A percentile compares a stretch with the other conserved stretches of the same genome.
Conservation (phyloP, 2,797 vertebrate genomes). For the Lacerta agilis region DNA sequence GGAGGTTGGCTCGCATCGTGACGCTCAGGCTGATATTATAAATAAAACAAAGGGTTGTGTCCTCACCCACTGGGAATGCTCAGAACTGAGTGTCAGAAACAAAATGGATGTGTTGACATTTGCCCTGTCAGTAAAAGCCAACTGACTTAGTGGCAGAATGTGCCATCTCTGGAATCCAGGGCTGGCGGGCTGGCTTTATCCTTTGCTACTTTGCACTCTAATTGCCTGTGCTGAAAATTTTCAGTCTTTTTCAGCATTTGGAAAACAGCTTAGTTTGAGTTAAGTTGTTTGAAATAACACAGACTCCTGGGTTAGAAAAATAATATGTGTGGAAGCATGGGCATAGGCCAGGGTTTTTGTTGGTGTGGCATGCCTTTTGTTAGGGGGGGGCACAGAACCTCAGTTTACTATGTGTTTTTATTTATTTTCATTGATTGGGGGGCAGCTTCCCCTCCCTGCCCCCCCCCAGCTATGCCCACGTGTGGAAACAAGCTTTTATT, state of each 20-base stretch:
- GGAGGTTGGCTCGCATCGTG: not conserved
- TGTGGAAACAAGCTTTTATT: not conserved
- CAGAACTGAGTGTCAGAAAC: slow-evolving; percentile 12
- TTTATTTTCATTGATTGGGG: too few relatives aligned
- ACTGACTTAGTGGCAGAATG: slow-evolving; percentile 2
- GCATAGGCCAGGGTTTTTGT: too few relatives aligned
- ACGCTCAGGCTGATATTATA: not conserved
- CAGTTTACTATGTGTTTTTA: too few relatives aligned
- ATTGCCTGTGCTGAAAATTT: slow-evolving; percentile 8
- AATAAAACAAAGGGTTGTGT: slow-evolving; percentile 39
- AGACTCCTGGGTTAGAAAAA: not conserved
- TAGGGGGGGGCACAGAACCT: too few relatives aligned
- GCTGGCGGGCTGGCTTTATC: not conserved
- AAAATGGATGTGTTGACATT: slow-evolving; percentile 41
- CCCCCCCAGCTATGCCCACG: too few relatives aligned
- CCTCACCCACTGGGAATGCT: slow-evolving; percentile 20
- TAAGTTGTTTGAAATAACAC: not conserved
- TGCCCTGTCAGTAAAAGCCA: slow-evolving; percentile 21
- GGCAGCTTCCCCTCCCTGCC: too few relatives aligned
- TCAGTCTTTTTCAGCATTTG: not conserved
- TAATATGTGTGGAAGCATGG: not conserved
- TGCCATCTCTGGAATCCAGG: not conserved
- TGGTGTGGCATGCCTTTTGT: too few relatives aligned
- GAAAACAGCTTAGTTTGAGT: not conserved
- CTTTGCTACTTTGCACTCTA: slow-evolving; percentile 20